Evolutionary conservation across 2,113 vertebrate genomes (phyloP).

Genomic region (Capreolus pygargus): DNA sequence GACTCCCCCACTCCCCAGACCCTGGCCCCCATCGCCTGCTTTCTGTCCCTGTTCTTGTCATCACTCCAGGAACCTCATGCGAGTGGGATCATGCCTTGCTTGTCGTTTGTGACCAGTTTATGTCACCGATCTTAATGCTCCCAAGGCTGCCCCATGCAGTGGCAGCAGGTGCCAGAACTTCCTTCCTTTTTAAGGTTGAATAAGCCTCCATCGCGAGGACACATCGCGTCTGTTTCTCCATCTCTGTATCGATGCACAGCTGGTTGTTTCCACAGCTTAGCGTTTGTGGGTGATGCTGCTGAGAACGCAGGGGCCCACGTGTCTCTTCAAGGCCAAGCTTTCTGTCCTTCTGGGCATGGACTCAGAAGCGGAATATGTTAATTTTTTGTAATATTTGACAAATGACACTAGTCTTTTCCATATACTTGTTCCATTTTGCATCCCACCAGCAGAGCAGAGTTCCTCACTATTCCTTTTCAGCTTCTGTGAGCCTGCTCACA

Average conservation of each 20-base stretch:
- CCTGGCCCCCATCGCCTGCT: fast-evolving
- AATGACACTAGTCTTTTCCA: neutral
- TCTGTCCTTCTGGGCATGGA: fast-evolving
- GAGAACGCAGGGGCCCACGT: neutral
- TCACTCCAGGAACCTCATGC: fast-evolving
- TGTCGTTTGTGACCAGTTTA: neutral
- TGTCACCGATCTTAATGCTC: neutral
- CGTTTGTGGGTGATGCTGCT: neutral
- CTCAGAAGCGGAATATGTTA: neutral
- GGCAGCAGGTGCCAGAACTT: neutral
- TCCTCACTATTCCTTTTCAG: neutral
- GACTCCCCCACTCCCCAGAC: fast-evolving
- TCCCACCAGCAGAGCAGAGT: neutral
- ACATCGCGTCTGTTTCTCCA: fast-evolving
- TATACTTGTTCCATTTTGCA: too few relatives aligned
- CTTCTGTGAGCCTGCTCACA: neutral
- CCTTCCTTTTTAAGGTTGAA: neutral
- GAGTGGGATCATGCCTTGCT: neutral
- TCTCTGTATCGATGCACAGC: fast-evolving
- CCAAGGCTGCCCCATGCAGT: neutral
- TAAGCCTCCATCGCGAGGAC: fast-evolving
- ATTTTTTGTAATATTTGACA: too few relatives aligned
- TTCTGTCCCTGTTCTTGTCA: neutral
- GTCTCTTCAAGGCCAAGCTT: neutral
- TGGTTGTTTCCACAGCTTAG: neutral